Percentiles rank a stretch among this genome's conserved stretches.
Evolutionary conservation across 2,888 invertebrate species (phyloP).

Genomic region (Tetranychus truncatus): DNA sequence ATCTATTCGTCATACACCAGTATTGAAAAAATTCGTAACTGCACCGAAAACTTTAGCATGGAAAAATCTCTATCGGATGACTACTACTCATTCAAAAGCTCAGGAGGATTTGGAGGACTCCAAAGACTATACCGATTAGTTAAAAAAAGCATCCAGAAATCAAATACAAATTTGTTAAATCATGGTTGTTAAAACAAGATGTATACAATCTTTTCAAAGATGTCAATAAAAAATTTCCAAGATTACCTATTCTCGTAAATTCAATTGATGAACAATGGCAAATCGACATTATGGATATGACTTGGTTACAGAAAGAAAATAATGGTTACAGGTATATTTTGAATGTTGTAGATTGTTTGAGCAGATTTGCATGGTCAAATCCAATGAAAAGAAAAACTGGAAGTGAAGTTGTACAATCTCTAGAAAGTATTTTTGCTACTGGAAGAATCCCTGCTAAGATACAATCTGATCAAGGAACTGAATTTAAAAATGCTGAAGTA

Average conservation of each 20-base stretch:
- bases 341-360: slow-evolving; percentile 26
- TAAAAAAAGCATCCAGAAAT: background rate
- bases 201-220: slow-evolving; percentile 22
- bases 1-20: background rate
- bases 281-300: slow-evolving; percentile 25
- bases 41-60: background rate
- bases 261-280: slow-evolving; percentile 26
- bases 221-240: background rate
- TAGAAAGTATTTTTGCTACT: background rate
- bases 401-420: slow-evolving; percentile 7
- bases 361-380: slow-evolving; percentile 24
- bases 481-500: slow-evolving; percentile 24
- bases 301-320: slow-evolving; percentile 19
- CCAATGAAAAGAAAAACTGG: slow-evolving; percentile 25
- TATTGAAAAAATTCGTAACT: background rate
- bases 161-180: background rate
- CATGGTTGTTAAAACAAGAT: slow-evolving; percentile 8
- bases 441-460: slow-evolving; percentile 8
- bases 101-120: background rate
- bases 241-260: slow-evolving; percentile 19
- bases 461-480: slow-evolving; percentile 25
- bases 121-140: background rate
- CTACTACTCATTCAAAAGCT: background rate
- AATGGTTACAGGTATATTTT: slow-evolving; percentile 25
- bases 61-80: background rate